Evolutionary conservation across 1,140 invertebrate species (phyloP).

Genomic region (Drosophila parabipectinata): DNA sequence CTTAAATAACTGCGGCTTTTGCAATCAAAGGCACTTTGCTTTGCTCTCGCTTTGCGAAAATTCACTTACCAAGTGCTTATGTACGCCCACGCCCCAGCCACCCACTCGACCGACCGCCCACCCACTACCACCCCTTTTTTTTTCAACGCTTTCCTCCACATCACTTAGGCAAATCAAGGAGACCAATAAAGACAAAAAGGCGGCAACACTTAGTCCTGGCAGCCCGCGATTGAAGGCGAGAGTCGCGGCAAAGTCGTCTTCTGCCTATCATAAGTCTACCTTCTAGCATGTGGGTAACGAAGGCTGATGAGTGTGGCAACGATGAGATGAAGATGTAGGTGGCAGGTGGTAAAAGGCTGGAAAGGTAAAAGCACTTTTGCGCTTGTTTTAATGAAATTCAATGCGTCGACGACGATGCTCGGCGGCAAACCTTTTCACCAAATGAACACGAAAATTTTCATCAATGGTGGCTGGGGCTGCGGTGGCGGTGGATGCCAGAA

Average conservation of each 20-base stretch:
- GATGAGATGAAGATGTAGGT: neutral
- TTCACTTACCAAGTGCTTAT: slow-evolving; percentile 44
- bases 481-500: neutral
- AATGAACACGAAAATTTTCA: slow-evolving; percentile 76
- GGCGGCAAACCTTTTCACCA: slow-evolving; percentile 59
- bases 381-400: slow-evolving; percentile 80
- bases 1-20: slow-evolving; percentile 63
- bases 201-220: slow-evolving; percentile 54
- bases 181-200: slow-evolving; percentile 71
- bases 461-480: slow-evolving; percentile 35
- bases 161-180: slow-evolving; percentile 76
- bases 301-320: neutral
- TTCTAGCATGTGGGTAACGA: slow-evolving; percentile 24
- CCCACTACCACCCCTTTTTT: neutral
- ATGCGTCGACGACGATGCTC: slow-evolving; percentile 38
- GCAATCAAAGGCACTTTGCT: slow-evolving; percentile 68
- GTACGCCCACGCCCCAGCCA: neutral
- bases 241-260: slow-evolving; percentile 21
- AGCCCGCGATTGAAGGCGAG: slow-evolving; percentile 22
- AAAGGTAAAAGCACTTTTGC: slow-evolving; percentile 66
- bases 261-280: slow-evolving; percentile 45
- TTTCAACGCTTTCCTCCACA: slow-evolving; percentile 8
- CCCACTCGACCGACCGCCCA: no score
- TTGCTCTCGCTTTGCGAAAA: slow-evolving; percentile 31
- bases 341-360: neutral